phyloP scores from a whole-genome alignment of 1,140 invertebrate genomes.

The Akabosia matsudoensis region DNA sequence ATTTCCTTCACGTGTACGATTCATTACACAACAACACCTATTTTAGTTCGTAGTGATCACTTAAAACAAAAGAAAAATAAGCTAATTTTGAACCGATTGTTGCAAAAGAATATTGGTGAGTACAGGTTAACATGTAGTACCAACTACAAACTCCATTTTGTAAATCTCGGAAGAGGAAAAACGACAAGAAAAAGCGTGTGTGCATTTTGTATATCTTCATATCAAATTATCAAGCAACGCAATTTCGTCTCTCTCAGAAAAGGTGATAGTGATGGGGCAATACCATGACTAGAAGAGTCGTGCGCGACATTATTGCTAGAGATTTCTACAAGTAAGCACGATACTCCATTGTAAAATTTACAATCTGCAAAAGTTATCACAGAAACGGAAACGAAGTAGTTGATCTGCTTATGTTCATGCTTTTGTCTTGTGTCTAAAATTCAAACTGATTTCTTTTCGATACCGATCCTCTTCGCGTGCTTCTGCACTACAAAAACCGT shows the following conservation, averaged over 20 bases:
- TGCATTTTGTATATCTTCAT: no score
- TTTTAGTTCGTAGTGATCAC: no score
- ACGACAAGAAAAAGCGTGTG: not conserved
- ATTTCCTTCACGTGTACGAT: no score
- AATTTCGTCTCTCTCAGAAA: no score
- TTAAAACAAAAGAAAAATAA: no score
- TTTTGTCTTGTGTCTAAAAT: not conserved
- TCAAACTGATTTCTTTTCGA: constrained; percentile 6
- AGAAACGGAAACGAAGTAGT: not conserved
- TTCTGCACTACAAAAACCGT: not conserved
- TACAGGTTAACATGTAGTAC: not conserved
- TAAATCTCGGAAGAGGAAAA: constrained; percentile 1
- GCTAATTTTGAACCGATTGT: no score
- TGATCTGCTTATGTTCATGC: not conserved
- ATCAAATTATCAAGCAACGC: no score
- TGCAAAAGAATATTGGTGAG: no score
- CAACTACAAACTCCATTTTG: constrained; percentile 14
- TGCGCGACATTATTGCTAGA: not conserved
- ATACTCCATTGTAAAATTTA: constrained; percentile 1
- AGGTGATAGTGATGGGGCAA: not conserved
- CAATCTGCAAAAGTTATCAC: not conserved
- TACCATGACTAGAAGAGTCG: not conserved
- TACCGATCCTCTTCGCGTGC: not conserved
- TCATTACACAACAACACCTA: no score
- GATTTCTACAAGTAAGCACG: not conserved